Percentiles rank a stretch among this genome's conserved stretches.
These are phyloP conservation scores for Prunella himalayana DNA, from an alignment of 2,113 vertebrate genomes.

Conservation along the genomic window DNA sequence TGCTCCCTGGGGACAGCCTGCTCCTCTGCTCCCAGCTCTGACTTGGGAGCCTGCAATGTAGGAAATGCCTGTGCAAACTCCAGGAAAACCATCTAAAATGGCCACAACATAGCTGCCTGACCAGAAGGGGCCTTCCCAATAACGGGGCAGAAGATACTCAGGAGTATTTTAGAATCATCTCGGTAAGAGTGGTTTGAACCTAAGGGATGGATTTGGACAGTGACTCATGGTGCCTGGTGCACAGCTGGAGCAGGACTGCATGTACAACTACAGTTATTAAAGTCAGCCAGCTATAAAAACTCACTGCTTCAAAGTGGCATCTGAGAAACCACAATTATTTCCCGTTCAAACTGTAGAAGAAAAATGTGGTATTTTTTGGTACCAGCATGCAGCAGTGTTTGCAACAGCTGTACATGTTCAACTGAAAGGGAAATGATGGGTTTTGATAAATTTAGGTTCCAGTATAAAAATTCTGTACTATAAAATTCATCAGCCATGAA, in stretches of 20 bases:
- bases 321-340: slow-evolving; percentile 48
- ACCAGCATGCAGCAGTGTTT: not conserved
- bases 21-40: not conserved
- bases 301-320: not conserved
- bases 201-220: not conserved
- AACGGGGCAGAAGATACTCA: not conserved
- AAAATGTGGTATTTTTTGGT: not conserved
- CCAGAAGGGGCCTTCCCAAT: not conserved
- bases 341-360: slow-evolving; percentile 17
- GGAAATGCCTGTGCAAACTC: not conserved
- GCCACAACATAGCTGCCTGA: not conserved
- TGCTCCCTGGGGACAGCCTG: not conserved
- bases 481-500: not conserved
- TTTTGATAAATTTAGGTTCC: not conserved
- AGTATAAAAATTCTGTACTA: not conserved
- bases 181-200: not conserved
- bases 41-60: not conserved
- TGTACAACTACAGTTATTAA: not conserved
- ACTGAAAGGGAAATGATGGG: not conserved
- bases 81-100: not conserved
- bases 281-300: slow-evolving; percentile 15
- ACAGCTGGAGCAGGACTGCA: slow-evolving; percentile 8
- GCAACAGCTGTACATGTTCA: not conserved
- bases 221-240: not conserved
- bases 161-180: not conserved